phyloP scores from a whole-genome alignment of 2,797 vertebrate species.

The Tapera naevia region DNA sequence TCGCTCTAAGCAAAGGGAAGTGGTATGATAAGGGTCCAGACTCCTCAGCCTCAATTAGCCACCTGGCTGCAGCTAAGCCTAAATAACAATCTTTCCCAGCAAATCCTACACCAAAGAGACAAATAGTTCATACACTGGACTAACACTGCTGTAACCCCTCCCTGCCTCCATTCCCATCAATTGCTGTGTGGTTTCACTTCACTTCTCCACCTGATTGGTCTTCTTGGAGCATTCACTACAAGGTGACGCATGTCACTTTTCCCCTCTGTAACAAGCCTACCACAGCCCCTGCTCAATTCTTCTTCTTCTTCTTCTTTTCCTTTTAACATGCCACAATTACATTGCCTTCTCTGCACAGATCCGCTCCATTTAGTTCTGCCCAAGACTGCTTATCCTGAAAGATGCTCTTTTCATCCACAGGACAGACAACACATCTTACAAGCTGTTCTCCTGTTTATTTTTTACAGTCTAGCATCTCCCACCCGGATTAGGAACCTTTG shows the following conservation, averaged over 20 bases:
- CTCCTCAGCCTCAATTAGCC: not conserved
- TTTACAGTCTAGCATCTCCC: not conserved
- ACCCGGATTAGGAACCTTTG: not conserved
- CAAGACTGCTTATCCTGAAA: slow-evolving; percentile 4
- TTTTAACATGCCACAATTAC: slow-evolving; percentile 22
- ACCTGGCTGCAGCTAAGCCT: not conserved
- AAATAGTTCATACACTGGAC: not conserved
- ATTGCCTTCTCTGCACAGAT: slow-evolving; percentile 29
- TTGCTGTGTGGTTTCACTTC: not conserved
- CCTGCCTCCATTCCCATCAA: not conserved
- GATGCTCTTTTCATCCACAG: not conserved
- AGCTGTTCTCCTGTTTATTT: not conserved
- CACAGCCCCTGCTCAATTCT: not conserved
- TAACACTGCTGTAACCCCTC: not conserved
- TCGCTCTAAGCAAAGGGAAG: not conserved
- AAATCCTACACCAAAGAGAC: slow-evolving; percentile 9
- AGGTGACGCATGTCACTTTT: not conserved
- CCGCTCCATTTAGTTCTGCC: slow-evolving; percentile 14
- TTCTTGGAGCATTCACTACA: slow-evolving; percentile 24
- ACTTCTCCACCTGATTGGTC: slow-evolving; percentile 12
- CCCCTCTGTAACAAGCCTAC: not conserved
- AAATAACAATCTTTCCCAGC: not conserved
- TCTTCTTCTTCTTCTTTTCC: not conserved
- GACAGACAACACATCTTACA: not conserved
- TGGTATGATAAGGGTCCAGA: not conserved